Evolutionary conservation across 2,888 invertebrate genomes (phyloP), one percentile per base, ranked within the genome.

Genomic region (Euproctis similis): DNA sequence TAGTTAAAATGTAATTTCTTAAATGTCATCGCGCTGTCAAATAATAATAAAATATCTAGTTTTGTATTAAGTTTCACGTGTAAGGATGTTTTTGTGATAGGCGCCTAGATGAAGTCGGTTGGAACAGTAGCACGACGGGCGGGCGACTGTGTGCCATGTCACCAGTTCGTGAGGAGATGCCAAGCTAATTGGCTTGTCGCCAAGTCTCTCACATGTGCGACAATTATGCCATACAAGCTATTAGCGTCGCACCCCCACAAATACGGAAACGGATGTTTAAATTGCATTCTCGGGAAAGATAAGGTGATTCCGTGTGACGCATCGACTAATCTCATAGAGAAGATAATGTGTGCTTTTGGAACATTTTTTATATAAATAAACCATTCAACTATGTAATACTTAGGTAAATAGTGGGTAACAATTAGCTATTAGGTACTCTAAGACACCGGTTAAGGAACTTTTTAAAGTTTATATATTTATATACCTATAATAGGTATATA

Each of bases 231-330:
- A 66, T 75, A 77, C 74, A 65, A 71, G 66, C 78, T 81, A 82
- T 82, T 81, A 81, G 71, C 62, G 54, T 59, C 56, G 52, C 53
- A 52, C 53, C 50, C 57, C 60, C 65, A 65, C 77, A 71, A 65
- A 70, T 78, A 69, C 81, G 82, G 82, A 84, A 84, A 77, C 82
- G 84, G 82, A 84, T 82, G 81, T 82, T 80, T 76, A 72, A 82
- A 81, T 80, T 73, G 78, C 77, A 72, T 74, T 73, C 74, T 53
- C 59, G 52, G 61, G 58, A 52, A 46, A 74, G 82, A 82, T 82
- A 82, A 77, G 70, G 59, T 60, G 58, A 57, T 59, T 61, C 66
- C 65, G 60, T 58, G 53, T 53, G 53, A 52, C 46, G 38, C 31
- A 25, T 24, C 35, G 37, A 25, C 30, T 28, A 34, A 33, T 19